Evolutionary conservation across 2,113 vertebrate species (phyloP), one percentile per base, ranked within the genome.

Genomic region (Bubo scandiacus): DNA sequence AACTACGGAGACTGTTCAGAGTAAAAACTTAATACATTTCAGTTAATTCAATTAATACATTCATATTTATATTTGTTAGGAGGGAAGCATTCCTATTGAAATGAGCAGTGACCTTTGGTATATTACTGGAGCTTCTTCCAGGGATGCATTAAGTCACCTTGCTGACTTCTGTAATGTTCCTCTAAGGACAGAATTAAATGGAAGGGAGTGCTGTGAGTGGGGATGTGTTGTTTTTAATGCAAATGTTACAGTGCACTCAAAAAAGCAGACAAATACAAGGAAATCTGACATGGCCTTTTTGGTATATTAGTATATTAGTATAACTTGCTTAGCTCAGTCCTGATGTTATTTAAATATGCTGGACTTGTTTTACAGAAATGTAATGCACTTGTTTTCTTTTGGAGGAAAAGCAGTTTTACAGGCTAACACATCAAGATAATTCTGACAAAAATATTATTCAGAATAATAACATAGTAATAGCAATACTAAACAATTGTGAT

Each of bases 31-130:
- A 91, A 83, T 83, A 40, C 17, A 38, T 86, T 75, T 91, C 68
- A 85, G 47, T 89, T 87, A 95, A 96, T 93, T 96, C 88, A 94
- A 90, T 95, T 94, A 92, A 91, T 91, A 68, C 38, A 75, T 57
- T 57, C 40, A 9, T 81, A 72, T 96, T 91, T 79, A 61, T 89
- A 84, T 75, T 94, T 8, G 9, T 85, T 85, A 87, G 27, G 47
- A 34, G 52, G 73, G 94, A 95, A 87, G 52, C 30, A 43, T 79
- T 91, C 43, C 23, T 89, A 75, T 55, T 79, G 77, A 92, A 89
- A 89, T 47, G 57, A 94, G 54, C 61, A 84, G 26, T 91, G 84
- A 95, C 93, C 78, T 87, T 84, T 87, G 72, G 30, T 45, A n/a
- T 77, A 43, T 47, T 79, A 75, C 32, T 5, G 13, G 67, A 96